Percentiles rank a stretch among this genome's conserved stretches.
phyloP scores from a whole-genome alignment of 2,888 invertebrate species.

The Apodemia mormo region DNA sequence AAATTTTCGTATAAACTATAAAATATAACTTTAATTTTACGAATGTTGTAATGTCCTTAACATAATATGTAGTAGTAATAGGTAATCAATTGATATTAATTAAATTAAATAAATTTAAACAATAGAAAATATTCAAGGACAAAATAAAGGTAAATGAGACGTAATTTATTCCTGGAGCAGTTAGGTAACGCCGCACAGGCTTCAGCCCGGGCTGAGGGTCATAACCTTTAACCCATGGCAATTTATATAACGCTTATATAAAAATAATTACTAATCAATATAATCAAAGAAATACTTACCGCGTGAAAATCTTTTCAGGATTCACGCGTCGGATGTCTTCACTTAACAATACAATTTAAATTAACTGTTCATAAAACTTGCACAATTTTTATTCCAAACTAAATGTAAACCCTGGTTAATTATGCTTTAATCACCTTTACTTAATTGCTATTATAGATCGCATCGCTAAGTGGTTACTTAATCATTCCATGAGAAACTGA shows the following conservation, averaged over 20 bases:
- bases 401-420: background rate
- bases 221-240: conserved; percentile 59
- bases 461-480: conserved; percentile 59
- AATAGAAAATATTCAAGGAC: background rate
- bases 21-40: too few relatives aligned
- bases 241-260: conserved; percentile 46
- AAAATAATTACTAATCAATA: conserved; percentile 61
- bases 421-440: background rate
- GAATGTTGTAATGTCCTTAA: too few relatives aligned
- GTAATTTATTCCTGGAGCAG: conserved; percentile 41
- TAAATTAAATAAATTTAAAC: conserved; percentile 25
- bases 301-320: conserved; percentile 43
- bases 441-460: conserved; percentile 28
- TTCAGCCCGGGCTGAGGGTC: conserved; percentile 53
- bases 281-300: conserved; percentile 50
- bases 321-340: conserved; percentile 34
- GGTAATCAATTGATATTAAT: too few relatives aligned
- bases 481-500: conserved; percentile 62
- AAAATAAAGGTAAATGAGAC: conserved; percentile 29
- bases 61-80: too few relatives aligned
- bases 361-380: conserved; percentile 27
- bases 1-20: too few relatives aligned
- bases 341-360: conserved; percentile 33
- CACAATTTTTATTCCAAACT: conserved; percentile 19
- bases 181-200: conserved; percentile 62